Base-by-base conservation (phyloP, 2,113 vertebrate genomes). In the Lamprologus callipterus region DNA sequence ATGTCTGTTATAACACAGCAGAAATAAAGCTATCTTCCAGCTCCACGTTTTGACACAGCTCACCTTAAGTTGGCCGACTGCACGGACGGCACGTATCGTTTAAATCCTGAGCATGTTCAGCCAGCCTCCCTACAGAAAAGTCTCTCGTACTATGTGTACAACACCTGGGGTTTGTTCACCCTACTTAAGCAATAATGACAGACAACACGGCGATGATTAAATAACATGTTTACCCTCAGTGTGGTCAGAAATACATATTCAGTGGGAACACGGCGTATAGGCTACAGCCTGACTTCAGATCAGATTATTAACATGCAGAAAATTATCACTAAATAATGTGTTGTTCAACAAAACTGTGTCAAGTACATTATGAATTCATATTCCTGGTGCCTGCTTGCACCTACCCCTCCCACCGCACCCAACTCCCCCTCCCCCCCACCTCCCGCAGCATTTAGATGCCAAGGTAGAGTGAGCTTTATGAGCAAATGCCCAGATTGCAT, bases 261-360 rank as follows among this genome's bases (percentile, higher is more conserved):
- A 96, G 85, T 90, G 91, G 92, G 95, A 95, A 96, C 96, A 95
- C 90, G 28, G 93, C 92, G 90, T 95, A 93, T 93, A 94, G 91
- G 91, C 90, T 83, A 83, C 88, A 83, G 86, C 89, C 92, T 88
- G 94, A 95, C 94, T 94, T 85, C 86, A 87, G 91, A 96, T 96
- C 91, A 93, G 84, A 90, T 83, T 90, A 95, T 96, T 96, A 96
- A 93, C 89, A 89, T 89, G 83, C 81, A 86, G 85, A 88, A 82
- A 93, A 96, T 95, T 88, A 96, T 95, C 92, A 95, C 84, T 87
- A 91, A 95, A 96, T 96, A 92, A 96, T 94, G 91, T 95, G 92
- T 91, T 95, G 94, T 96, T 95, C 91, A 92, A 93, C 82, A 88
- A 96, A 96, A 96, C 94, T 96, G 95, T 96, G 94, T 96, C 95